phyloP scores from a whole-genome alignment of 2,797 vertebrate genomes.

The Halcyon leucocephala region DNA sequence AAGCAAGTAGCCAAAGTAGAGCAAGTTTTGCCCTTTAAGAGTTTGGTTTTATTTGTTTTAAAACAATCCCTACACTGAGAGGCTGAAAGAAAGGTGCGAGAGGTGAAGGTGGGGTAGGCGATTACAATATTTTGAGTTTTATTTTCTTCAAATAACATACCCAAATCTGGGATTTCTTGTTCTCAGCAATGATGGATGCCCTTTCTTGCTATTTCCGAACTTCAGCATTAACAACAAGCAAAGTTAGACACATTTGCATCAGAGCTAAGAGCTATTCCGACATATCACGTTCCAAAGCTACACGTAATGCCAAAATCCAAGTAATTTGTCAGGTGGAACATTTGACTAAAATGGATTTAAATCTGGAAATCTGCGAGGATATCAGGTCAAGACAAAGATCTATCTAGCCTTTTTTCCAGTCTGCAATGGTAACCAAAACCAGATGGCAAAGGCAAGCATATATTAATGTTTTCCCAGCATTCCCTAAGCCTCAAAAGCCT shows the following conservation, averaged over 20 bases:
- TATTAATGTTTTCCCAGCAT: neutral
- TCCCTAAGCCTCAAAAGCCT: neutral
- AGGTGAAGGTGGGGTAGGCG: too few relatives aligned
- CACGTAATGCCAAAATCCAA: neutral
- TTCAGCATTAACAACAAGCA: neutral
- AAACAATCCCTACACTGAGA: neutral
- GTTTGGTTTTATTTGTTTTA: neutral
- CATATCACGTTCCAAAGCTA: fast-evolving
- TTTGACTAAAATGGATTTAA: neutral
- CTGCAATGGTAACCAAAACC: neutral
- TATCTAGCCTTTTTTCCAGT: neutral
- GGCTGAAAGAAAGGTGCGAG: neutral
- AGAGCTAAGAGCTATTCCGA: neutral
- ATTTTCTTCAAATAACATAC: neutral
- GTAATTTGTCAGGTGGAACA: fast-evolving
- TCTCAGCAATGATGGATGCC: neutral
- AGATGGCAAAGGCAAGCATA: neutral
- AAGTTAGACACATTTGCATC: neutral
- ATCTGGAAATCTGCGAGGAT: neutral
- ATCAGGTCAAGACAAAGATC: neutral
- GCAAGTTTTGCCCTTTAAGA: neutral
- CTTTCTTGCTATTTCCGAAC: neutral
- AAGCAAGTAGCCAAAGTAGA: neutral
- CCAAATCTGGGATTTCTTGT: neutral
- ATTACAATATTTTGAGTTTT: neutral